Conservation (phyloP, 2,888 invertebrate genomes). For the Nemotelus nigrinus region DNA sequence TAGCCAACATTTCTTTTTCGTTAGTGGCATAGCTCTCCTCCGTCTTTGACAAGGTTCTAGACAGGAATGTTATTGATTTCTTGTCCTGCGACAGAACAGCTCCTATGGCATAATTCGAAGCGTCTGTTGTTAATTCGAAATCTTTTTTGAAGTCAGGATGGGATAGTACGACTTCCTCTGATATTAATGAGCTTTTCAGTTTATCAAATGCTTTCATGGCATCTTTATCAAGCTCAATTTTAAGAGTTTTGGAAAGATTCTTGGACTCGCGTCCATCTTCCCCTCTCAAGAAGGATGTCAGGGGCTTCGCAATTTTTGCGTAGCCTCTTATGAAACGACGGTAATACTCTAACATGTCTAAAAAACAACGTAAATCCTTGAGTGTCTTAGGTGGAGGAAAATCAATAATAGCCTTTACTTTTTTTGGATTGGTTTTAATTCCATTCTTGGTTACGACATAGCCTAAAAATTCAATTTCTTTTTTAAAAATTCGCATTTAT, state of each 20-base stretch:
- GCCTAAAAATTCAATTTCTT: not conserved
- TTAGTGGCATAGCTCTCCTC: slow-evolving; percentile 48
- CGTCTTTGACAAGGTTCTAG: not conserved
- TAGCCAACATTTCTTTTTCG: slow-evolving; percentile 59
- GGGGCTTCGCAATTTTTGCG: slow-evolving; percentile 51
- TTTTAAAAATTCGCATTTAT: slow-evolving; percentile 51
- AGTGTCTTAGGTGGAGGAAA: slow-evolving; percentile 51
- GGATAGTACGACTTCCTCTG: slow-evolving; percentile 15
- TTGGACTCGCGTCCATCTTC: slow-evolving; percentile 50
- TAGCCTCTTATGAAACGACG: slow-evolving; percentile 45
- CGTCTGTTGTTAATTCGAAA: slow-evolving; percentile 56
- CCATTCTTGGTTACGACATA: not conserved
- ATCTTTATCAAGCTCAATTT: slow-evolving; percentile 45
- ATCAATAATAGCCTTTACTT: slow-evolving; percentile 49
- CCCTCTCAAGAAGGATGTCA: slow-evolving; percentile 49
- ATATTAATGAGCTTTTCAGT: slow-evolving; percentile 45
- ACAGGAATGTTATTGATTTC: slow-evolving; percentile 8
- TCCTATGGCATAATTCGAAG: not conserved
- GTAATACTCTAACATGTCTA: slow-evolving; percentile 50
- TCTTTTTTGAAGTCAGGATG: slow-evolving; percentile 38
- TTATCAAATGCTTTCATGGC: slow-evolving; percentile 8
- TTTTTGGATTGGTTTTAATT: slow-evolving; percentile 27
- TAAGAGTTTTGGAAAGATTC: slow-evolving; percentile 48
- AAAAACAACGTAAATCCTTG: not conserved
- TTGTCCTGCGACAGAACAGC: slow-evolving; percentile 1